Percentiles rank a stretch among this genome's conserved stretches.
Conservation (phyloP, 2,113 vertebrate species). For the Haemorhous mexicanus region DNA sequence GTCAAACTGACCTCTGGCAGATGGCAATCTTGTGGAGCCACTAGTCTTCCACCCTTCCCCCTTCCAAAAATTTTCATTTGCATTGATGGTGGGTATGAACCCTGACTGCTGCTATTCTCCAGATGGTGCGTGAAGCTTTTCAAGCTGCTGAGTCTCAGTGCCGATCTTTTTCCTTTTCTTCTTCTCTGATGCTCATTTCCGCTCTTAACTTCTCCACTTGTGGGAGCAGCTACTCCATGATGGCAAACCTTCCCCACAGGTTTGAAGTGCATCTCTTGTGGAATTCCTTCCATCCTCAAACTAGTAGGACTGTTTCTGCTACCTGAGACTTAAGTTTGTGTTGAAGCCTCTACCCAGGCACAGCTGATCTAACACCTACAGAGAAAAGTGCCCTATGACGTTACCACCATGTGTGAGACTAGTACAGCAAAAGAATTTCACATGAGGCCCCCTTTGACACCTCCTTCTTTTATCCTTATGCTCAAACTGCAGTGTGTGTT, state of each 20-base stretch:
- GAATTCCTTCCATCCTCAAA: neutral
- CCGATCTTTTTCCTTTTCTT: neutral
- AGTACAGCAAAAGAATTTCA: neutral
- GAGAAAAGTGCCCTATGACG: neutral
- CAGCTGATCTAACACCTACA: neutral
- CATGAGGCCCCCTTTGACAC: neutral
- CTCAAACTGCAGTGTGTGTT: neutral
- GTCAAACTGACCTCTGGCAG: neutral
- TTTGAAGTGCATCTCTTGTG: neutral
- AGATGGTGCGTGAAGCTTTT: neutral
- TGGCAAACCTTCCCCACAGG: rapidly evolving
- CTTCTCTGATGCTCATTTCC: neutral
- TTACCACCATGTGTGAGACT: neutral
- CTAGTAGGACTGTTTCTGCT: neutral
- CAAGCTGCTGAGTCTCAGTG: neutral
- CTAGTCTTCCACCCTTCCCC: neutral
- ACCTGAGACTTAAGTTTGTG: neutral
- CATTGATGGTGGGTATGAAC: rapidly evolving
- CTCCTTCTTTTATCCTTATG: neutral
- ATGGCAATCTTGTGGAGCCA: neutral
- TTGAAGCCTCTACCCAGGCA: neutral
- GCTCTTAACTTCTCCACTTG: neutral
- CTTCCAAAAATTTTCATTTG: neutral
- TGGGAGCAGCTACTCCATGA: neutral
- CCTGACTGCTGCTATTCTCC: neutral